Evolutionary conservation across 2,113 vertebrate genomes (phyloP), one percentile per base, ranked within the genome.

Genomic region (Indri indri): DNA sequence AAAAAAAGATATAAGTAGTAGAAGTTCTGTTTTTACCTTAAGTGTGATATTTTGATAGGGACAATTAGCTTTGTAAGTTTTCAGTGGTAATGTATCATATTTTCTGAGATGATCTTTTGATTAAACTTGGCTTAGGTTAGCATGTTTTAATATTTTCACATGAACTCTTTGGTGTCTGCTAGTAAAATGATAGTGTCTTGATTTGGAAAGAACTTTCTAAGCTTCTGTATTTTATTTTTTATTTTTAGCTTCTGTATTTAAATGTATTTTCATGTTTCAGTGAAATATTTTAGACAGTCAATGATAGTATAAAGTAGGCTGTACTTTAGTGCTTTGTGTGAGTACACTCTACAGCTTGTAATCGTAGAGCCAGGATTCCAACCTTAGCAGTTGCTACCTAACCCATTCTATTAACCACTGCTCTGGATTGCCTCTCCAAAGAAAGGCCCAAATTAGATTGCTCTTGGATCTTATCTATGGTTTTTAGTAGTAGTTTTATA

Each of bases 401-500:
- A 54, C 70, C 27, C 52, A 40, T 57, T 81, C 52, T 40, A 1
- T 79, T 59, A 66, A 76, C 45, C 45, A 22, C 22, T 45, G 11
- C 20, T 4, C 25, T 71, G n/a, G 18, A 37, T 73, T 66, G 37
- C 57, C 22, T 81, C 14, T 92, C 17, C 23, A 17, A n/a, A 86
- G 57, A 52, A 68, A 95, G n/a, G 42, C 54, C 40, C 34, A 76
- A 32, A 52, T 79, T 92, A 59, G 87, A 37, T 76, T 74, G 47
- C 52, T 20, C 85, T 91, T 92, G 74, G 61, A 71, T 95, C 63
- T 74, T 81, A 68, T 30, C 17, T 87, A 2, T 54, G 81, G 42
- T 63, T 93, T 97, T 94, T 32, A 89, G 23, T 68, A 92, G 79
- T 90, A 32, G 68, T 90, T 86, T 91, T 87, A 74, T 80, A 74